Evolutionary conservation across 2,888 invertebrate species (phyloP).

Genomic region (Oscheius sp.): DNA sequence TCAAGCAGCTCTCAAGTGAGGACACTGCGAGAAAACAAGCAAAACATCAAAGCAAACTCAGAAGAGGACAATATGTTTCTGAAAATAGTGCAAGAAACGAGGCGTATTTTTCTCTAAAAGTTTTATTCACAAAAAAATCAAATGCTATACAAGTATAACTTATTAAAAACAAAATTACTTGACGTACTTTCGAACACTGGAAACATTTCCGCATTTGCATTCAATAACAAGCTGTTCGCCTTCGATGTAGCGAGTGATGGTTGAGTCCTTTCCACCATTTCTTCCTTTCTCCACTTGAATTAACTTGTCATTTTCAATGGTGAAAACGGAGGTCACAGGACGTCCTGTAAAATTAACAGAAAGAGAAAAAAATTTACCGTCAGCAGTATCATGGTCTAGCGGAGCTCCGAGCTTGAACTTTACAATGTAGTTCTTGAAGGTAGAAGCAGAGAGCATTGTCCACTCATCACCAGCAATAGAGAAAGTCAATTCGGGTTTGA

Average conservation of each 20-base stretch:
- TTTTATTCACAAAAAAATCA: no score
- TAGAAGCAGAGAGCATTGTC: slow-evolving; percentile 63
- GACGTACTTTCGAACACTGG: slow-evolving; percentile 4
- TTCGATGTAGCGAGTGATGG: slow-evolving; percentile 58
- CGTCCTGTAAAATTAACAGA: not conserved
- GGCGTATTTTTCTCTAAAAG: no score
- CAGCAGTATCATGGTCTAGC: slow-evolving; percentile 65
- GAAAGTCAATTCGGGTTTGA: slow-evolving; percentile 65
- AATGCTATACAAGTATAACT: no score
- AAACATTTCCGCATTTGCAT: slow-evolving; percentile 11
- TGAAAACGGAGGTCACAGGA: slow-evolving; percentile 56
- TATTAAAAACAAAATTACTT: no score
- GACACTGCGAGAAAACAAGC: slow-evolving; percentile 6
- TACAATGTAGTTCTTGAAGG: slow-evolving; percentile 66
- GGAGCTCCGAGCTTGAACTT: slow-evolving; percentile 62
- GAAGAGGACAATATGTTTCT: not conserved
- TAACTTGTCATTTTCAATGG: slow-evolving; percentile 59
- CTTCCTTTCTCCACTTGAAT: slow-evolving; percentile 59
- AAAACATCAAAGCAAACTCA: not conserved
- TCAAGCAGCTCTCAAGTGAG: not conserved
- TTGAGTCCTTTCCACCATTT: slow-evolving; percentile 57
- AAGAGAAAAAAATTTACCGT: slow-evolving; percentile 44
- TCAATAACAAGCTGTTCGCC: slow-evolving; percentile 56
- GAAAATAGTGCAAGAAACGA: not conserved
- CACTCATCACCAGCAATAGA: slow-evolving; percentile 60